phyloP scores from a whole-genome alignment of 2,797 vertebrate species.

The Dendrocincla tyrannina region DNA sequence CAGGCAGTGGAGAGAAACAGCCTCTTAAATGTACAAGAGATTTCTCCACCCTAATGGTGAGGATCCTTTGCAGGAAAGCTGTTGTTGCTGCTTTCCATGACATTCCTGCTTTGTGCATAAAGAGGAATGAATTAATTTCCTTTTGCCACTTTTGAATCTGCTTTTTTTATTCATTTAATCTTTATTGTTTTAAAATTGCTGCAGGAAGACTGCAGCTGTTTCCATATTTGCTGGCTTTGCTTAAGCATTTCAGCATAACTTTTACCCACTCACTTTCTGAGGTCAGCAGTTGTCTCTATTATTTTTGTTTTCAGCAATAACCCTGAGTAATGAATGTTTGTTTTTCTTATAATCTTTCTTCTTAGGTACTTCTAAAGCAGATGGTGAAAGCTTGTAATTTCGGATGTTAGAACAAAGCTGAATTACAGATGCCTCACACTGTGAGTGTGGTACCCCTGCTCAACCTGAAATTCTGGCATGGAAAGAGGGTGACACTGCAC shows the following conservation, averaged over 20 bases:
- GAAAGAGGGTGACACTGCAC: not conserved
- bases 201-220: not conserved
- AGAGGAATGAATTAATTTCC: not conserved
- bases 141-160: not conserved
- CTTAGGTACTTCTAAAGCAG: constrained; percentile 15
- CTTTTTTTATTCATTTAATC: not conserved
- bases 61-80: not conserved
- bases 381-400: constrained; percentile 18
- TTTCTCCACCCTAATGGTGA: not conserved
- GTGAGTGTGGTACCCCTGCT: not conserved
- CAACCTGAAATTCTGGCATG: not conserved
- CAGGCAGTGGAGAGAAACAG: not conserved
- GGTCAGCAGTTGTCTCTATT: not conserved
- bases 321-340: not conserved
- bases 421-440: not conserved
- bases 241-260: not conserved
- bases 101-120: not conserved
- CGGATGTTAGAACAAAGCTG: not conserved
- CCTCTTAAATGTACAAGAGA: not conserved
- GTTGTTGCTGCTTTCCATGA: not conserved
- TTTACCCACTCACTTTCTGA: not conserved
- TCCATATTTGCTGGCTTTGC: not conserved
- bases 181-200: not conserved
- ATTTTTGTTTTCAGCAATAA: not conserved
- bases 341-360: not conserved